phyloP scores from a whole-genome alignment of 2,888 invertebrate species.

The Zygothrica quintamaculata region DNA sequence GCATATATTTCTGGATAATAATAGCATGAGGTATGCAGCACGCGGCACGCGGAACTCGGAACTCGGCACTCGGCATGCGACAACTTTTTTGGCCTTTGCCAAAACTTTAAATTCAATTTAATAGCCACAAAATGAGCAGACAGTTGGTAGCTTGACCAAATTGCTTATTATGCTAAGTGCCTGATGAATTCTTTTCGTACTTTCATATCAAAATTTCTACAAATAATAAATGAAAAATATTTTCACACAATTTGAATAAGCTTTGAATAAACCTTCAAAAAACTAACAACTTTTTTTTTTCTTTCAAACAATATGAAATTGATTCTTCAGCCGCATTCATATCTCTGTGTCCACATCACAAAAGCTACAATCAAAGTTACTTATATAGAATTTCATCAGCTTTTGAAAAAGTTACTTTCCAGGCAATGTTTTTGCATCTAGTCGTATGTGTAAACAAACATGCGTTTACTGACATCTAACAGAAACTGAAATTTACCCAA shows the following conservation, averaged over 20 bases:
- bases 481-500: conserved; percentile 32
- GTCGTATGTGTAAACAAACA: conserved; percentile 23
- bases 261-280: neutral
- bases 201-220: neutral
- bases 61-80: conserved; percentile 9
- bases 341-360: too few species aligned
- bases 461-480: conserved; percentile 48
- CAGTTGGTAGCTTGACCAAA: conserved; percentile 37
- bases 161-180: conserved; percentile 40
- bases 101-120: conserved; percentile 68
- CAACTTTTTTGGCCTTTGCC: conserved; percentile 27
- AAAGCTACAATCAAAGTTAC: conserved; percentile 7
- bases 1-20: too few species aligned
- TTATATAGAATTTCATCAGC: conserved; percentile 31
- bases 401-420: conserved; percentile 23
- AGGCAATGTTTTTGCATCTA: neutral
- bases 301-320: neutral
- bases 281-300: neutral
- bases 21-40: neutral
- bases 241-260: neutral
- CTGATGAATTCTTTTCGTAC: conserved; percentile 10
- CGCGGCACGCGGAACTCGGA: too few species aligned
- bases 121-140: conserved; percentile 52
- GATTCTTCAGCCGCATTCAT: too few species aligned
- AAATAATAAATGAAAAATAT: neutral